Conservation (phyloP, 2,888 invertebrate species). For the Sclerodermus sp. region DNA sequence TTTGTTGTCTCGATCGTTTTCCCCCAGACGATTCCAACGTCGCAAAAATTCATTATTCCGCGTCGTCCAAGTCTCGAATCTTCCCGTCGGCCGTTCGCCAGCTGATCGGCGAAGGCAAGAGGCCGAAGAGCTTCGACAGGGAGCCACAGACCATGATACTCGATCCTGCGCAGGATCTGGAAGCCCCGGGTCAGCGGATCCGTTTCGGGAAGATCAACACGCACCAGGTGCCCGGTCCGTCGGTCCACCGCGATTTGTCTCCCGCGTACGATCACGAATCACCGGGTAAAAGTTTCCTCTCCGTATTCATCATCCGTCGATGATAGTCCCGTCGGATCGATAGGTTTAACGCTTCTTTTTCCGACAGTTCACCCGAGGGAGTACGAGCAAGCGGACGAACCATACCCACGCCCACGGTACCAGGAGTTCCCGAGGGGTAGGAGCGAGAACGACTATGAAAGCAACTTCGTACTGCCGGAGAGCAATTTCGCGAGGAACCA, state of each 20-base stretch:
- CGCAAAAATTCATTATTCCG: conserved; percentile 25
- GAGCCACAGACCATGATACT: conserved; percentile 32
- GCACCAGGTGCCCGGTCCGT: conserved; percentile 21
- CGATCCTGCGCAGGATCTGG: conserved; percentile 28
- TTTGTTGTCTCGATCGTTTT: background rate
- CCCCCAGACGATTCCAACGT: conserved; percentile 5
- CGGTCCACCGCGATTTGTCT: conserved; percentile 16
- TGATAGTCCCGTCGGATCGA: too few species aligned
- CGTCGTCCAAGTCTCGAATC: conserved; percentile 20
- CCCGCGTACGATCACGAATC: conserved; percentile 19
- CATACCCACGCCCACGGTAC: conserved; percentile 10
- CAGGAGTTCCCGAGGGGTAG: conserved; percentile 9
- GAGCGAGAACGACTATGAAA: conserved; percentile 18
- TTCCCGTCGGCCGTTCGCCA: conserved; percentile 11
- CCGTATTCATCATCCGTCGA: background rate
- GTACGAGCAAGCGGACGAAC: conserved; percentile 28
- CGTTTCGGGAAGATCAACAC: conserved; percentile 41
- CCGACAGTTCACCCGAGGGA: conserved; percentile 22
- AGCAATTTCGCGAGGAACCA: conserved; percentile 19
- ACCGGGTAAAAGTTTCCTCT: conserved; percentile 5
- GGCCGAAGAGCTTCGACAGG: conserved; percentile 24
- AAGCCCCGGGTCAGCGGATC: conserved; percentile 22
- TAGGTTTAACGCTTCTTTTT: too few species aligned
- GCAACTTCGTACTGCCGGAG: conserved; percentile 8
- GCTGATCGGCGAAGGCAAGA: conserved; percentile 30